Conservation (phyloP, 2,113 vertebrate species). For the Tricholaema leucomelas region DNA sequence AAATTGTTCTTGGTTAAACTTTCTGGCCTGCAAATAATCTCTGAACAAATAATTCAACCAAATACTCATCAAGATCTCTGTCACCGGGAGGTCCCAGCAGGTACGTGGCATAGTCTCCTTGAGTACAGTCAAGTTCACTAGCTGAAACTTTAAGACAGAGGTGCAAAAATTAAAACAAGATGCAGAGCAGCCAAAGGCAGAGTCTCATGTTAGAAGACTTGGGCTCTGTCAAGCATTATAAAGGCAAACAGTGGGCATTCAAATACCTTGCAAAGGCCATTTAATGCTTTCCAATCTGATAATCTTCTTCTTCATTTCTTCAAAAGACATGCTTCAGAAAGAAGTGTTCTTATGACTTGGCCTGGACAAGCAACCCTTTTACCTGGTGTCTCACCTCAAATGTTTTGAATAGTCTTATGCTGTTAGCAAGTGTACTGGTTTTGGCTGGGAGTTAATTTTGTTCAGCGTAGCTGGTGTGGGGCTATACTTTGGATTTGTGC, state of each 20-base stretch:
- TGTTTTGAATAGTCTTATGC: background rate
- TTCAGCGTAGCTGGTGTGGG: too few relatives aligned
- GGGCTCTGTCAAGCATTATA: background rate
- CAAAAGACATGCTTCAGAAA: background rate
- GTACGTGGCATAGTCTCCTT: background rate
- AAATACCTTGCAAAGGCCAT: background rate
- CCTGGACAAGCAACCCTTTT: background rate
- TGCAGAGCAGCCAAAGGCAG: background rate
- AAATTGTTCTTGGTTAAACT: background rate
- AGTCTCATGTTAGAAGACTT: background rate
- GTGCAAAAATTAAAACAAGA: background rate
- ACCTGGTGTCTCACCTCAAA: background rate
- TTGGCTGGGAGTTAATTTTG: too few relatives aligned
- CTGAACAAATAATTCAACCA: background rate
- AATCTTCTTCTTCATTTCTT: background rate
- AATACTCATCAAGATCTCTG: background rate
- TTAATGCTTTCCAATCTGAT: background rate
- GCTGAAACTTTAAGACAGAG: background rate
- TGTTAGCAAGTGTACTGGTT: background rate
- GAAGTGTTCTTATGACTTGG: accelerated
- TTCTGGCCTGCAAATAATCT: background rate
- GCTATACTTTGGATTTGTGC: too few relatives aligned
- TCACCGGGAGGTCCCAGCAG: background rate
- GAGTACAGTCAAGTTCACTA: background rate
- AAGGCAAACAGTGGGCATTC: background rate